Conservation (phyloP, 2,113 vertebrate species). For the Polypterus senegalus region DNA sequence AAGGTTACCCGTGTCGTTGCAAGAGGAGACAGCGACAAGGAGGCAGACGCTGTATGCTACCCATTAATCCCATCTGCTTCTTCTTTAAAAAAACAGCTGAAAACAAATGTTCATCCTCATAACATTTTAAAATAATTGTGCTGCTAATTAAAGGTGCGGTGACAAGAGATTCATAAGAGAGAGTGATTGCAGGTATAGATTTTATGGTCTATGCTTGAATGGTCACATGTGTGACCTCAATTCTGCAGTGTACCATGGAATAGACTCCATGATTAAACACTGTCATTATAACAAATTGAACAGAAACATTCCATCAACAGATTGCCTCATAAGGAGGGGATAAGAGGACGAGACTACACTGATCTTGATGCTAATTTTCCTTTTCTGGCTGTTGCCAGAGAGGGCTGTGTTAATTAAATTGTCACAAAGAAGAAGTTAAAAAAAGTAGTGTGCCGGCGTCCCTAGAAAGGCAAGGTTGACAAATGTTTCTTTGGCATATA, state of each 20-base stretch:
- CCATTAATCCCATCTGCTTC: background rate
- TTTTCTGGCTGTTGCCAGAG: conserved; percentile 29
- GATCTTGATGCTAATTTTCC: conserved; percentile 47
- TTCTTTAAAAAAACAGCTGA: conserved; percentile 1
- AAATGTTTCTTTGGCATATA: conserved; percentile 14
- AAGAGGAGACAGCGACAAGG: background rate
- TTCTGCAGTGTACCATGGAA: conserved; percentile 38
- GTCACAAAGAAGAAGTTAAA: conserved; percentile 37
- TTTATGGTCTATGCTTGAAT: conserved; percentile 50
- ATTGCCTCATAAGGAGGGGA: conserved; percentile 49
- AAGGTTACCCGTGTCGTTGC: too few species aligned
- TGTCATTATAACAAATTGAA: conserved; percentile 67
- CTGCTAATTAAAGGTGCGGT: conserved; percentile 46
- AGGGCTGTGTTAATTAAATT: conserved; percentile 55
- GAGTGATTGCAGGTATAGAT: conserved; percentile 52
- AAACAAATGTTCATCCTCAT: background rate
- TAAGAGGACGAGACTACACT: conserved; percentile 40
- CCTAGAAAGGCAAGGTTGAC: conserved; percentile 22
- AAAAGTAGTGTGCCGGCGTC: conserved; percentile 22
- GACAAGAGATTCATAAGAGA: conserved; percentile 36
- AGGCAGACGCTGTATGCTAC: background rate
- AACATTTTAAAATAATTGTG: conserved; percentile 5
- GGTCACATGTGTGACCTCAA: conserved; percentile 57
- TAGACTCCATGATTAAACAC: conserved; percentile 48
- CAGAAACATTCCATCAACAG: conserved; percentile 45